Base-by-base conservation (phyloP, 2,888 invertebrate genomes). In the Calliphora vomitoria region DNA sequence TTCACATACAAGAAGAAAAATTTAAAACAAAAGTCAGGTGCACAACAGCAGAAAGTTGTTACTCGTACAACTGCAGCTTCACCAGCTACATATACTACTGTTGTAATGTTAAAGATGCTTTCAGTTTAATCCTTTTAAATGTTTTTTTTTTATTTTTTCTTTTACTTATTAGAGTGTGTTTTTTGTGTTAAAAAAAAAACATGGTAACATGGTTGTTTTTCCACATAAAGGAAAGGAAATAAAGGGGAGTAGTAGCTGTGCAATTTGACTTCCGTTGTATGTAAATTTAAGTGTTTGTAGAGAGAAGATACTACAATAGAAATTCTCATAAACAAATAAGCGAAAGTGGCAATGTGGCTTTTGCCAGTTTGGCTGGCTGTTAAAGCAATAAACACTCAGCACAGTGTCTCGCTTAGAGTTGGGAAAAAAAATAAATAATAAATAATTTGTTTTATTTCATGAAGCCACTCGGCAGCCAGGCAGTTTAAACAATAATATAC, bases 261-360 rank as follows among this genome's bases (percentile, higher is more conserved):
- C 50, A 76, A 64, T 76, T 62, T 78, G 55, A 86, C 86, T 86
- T 82, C 78, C 83, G 82, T 50, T 75, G 79, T 83, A 86, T 86
- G 86, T 80, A 86, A 86, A 86, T 86, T 82, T 75, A 80, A 83
- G 86, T 86, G 86, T 69, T 38, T 60, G 82, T 53, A 64, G 69
- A 64, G 69, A 64, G 35, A 66, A 55, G 62, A 10, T 50, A 62
- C 68, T 69, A 41, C 35, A 75, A 82, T 5, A n/a, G n/a, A 11
- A 1, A 50, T 41, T 5, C 58, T 75, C 58, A 18, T 80, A 80
- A 82, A 83, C 82, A 86, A 83, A 83, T 86, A 86, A 86, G 86
- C 82, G 86, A 86, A 86, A 86, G 86, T 86, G 82, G 82, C 86
- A 79, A 74, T 83, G 76, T 76, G 82, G 82, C 69, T 76, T 82